A percentile compares a stretch with the other conserved stretches of the same genome.
phyloP scores from a whole-genome alignment of 2,888 invertebrate genomes.

The Dromius quadrimaculatus region DNA sequence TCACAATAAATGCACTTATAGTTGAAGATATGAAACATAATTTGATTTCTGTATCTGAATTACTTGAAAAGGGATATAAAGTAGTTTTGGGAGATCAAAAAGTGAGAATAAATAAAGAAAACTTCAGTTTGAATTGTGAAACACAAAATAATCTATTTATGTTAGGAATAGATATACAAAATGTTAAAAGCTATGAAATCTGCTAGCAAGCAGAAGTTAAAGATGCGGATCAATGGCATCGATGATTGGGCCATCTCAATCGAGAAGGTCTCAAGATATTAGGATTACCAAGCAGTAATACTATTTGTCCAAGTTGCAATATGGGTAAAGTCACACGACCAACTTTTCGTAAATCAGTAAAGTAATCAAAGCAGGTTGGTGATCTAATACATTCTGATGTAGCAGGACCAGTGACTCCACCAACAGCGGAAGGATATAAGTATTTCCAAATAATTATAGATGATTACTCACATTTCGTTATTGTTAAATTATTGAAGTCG shows the following conservation, averaged over 20 bases:
- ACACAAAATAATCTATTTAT: too few relatives aligned
- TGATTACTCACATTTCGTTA: slow-evolving; percentile 27
- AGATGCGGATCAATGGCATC: neutral
- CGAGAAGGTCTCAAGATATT: neutral
- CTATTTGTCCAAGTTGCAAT: neutral
- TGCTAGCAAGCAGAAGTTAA: neutral
- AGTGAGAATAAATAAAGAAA: too few relatives aligned
- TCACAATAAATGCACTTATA: too few relatives aligned
- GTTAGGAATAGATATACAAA: too few relatives aligned
- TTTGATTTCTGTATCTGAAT: too few relatives aligned
- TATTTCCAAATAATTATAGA: slow-evolving; percentile 32
- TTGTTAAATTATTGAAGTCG: slow-evolving; percentile 16
- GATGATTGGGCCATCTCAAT: neutral
- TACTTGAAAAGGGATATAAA: too few relatives aligned
- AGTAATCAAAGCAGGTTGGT: neutral
- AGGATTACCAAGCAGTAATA: neutral
- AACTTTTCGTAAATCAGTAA: neutral
- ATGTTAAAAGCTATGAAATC: too few relatives aligned
- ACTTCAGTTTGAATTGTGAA: too few relatives aligned
- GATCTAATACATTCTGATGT: slow-evolving; percentile 31
- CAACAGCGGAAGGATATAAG: neutral
- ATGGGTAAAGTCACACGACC: neutral
- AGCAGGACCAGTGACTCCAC: neutral
- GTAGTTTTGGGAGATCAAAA: too few relatives aligned
- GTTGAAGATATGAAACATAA: too few relatives aligned